Conservation (phyloP, 2,888 invertebrate species). For the Malthinus flaveolus region DNA sequence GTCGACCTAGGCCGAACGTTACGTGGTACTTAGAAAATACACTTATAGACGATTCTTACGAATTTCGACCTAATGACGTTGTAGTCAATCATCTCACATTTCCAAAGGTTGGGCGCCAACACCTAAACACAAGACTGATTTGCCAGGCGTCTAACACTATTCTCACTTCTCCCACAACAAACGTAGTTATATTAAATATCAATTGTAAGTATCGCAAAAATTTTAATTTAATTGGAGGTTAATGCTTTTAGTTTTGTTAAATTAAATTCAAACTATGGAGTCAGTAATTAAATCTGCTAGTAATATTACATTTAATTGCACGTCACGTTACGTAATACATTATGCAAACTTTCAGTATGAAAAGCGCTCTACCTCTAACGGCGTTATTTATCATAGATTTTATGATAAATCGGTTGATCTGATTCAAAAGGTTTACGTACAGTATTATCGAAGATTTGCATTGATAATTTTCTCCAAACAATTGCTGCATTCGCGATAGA, state of each 20-base stretch:
- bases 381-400: too few species aligned
- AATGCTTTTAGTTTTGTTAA: not conserved
- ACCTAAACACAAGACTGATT: conserved; percentile 79
- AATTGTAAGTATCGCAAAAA: conserved; percentile 71
- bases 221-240: not conserved
- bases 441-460: too few species aligned
- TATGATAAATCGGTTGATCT: too few species aligned
- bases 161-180: conserved; percentile 75
- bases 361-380: too few species aligned
- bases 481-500: too few species aligned
- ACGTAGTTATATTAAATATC: conserved; percentile 79
- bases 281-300: too few species aligned
- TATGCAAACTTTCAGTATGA: too few species aligned
- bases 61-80: conserved; percentile 67
- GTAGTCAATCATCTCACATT: conserved; percentile 81
- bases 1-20: conserved; percentile 75
- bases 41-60: conserved; percentile 82
- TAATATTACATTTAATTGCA: too few species aligned
- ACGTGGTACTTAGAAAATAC: conserved; percentile 86
- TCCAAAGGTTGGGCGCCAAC: conserved; percentile 79
- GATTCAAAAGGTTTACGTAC: too few species aligned
- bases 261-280: not conserved
- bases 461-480: too few species aligned
- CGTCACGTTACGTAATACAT: too few species aligned
- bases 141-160: conserved; percentile 90